These are phyloP conservation scores for Cantharis lateralis DNA, from an alignment of 2,888 invertebrate genomes.

Conservation along the genomic window DNA sequence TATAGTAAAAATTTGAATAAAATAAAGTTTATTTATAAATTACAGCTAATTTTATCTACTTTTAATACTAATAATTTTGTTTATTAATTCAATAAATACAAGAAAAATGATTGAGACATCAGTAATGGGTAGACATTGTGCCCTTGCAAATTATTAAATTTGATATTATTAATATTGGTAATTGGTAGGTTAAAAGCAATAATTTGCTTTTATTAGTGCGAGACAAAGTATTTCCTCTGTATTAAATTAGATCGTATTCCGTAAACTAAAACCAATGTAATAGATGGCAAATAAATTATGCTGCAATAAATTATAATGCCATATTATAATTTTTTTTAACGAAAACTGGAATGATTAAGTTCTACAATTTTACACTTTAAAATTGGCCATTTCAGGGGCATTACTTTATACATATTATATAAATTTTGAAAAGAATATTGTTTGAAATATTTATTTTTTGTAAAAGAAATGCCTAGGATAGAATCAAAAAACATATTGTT, in stretches of 20 bases:
- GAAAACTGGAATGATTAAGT: background rate
- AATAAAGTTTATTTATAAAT: too few relatives aligned
- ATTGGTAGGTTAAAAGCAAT: background rate
- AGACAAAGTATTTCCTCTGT: background rate
- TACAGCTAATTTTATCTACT: background rate
- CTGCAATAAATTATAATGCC: too few relatives aligned
- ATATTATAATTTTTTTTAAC: too few relatives aligned
- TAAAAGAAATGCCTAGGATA: background rate
- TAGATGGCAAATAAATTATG: too few relatives aligned
- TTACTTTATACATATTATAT: background rate
- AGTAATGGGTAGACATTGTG: background rate
- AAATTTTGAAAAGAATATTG: background rate
- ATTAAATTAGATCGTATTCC: background rate
- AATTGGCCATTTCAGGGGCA: background rate
- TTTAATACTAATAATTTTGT: background rate
- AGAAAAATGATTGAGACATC: too few relatives aligned
- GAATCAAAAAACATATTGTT: too few relatives aligned
- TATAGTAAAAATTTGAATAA: too few relatives aligned
- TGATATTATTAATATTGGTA: constrained; percentile 14
- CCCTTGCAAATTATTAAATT: background rate
- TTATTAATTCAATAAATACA: too few relatives aligned
- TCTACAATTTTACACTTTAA: background rate
- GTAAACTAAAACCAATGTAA: background rate
- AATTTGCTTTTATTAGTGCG: background rate
- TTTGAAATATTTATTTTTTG: background rate